Base-by-base conservation (phyloP, 2,797 vertebrate genomes). In the Hippocampus kuda region DNA sequence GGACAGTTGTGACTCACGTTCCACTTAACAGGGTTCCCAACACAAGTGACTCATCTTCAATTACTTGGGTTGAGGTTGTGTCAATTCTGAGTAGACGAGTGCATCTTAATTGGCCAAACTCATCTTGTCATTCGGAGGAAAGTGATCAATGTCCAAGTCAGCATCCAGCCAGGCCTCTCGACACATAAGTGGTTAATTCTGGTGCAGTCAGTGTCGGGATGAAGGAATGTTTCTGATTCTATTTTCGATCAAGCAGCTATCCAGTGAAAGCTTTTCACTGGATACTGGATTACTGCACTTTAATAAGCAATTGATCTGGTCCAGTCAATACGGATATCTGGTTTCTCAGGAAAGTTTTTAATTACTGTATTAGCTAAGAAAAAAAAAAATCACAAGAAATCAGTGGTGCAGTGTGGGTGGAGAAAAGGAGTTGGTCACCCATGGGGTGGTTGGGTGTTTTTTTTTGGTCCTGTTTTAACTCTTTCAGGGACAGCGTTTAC, bases 1-100 rank as follows among this genome's bases (percentile, higher is more conserved):
- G 75, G 75, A 81, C 66, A 56, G 26, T 60, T 71, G 63, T 86
- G 81, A 83, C 74, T 86, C 81, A 85, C 53, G 46, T 51, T 34
- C 46, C 72, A 78, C 44, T 77, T 68, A 73, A 54, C 68, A 65
- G 54, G 51, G 73, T 80, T 69, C 72, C 70, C 68, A 73, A 76
- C 65, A 75, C 67, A 67, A 82, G 71, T 72, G 69, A 78, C 60
- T 76, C 81, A 63, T 49, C 73, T 61, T 34, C 70, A 77, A 68
- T 70, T 69, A 68, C 71, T 57, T 67, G 49, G 59, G 64, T 73
- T 73, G 69, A 61, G 59, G 59, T 61, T 70, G 66, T 79, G 68
- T 64, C 62, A 64, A 61, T 72, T 70, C 59, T 73, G 66, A 65
- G 70, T 75, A 76, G 74, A 75, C 57, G 71, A 78, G 56, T 73